phyloP scores from a whole-genome alignment of 2,113 vertebrate genomes.

The Myotis davidii region DNA sequence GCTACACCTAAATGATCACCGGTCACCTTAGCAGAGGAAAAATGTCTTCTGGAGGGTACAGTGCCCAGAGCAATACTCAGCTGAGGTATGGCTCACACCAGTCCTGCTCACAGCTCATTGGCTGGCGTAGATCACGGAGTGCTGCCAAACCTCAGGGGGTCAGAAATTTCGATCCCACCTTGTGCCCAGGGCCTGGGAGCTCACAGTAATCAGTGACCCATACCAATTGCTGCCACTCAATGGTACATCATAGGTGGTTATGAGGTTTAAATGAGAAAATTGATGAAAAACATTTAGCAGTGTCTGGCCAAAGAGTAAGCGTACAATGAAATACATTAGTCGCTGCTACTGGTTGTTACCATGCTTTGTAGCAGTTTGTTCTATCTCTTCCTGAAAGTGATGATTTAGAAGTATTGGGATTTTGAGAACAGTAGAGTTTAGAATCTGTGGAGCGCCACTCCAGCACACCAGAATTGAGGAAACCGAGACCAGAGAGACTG shows the following conservation, averaged over 20 bases:
- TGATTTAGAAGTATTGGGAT: not conserved
- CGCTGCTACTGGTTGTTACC: not conserved
- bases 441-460: no score
- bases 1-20: not conserved
- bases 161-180: not conserved
- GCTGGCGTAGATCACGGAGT: not conserved
- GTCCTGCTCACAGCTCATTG: not conserved
- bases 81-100: not conserved
- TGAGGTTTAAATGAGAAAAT: not conserved
- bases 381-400: not conserved
- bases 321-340: accelerated
- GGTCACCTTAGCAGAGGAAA: not conserved
- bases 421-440: not conserved
- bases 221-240: not conserved
- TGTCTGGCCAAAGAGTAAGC: not conserved
- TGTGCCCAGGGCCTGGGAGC: not conserved
- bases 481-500: not conserved
- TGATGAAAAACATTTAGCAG: not conserved
- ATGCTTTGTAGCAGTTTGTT: not conserved
- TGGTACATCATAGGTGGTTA: not conserved
- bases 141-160: not conserved
- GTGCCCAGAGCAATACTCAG: not conserved
- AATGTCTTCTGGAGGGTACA: not conserved
- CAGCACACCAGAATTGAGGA: not conserved
- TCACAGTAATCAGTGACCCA: not conserved